Evolutionary conservation across 2,888 invertebrate genomes (phyloP).

Genomic region (Phengaris alcon): DNA sequence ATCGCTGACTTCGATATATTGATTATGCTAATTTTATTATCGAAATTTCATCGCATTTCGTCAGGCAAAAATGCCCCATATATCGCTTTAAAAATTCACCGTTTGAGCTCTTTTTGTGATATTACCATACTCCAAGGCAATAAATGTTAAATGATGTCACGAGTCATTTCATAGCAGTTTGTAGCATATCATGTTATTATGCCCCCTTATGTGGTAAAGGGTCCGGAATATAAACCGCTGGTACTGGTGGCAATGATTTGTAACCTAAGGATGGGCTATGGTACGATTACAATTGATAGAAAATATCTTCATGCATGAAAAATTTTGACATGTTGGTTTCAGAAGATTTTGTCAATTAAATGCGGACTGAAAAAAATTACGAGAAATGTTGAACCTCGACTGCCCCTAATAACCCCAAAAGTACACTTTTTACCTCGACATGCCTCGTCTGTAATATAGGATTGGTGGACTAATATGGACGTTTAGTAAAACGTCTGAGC

Average conservation of each 20-base stretch:
- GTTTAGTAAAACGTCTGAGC: too few species aligned
- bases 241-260: not conserved
- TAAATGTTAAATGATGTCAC: slow-evolving; percentile 22
- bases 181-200: slow-evolving; percentile 5
- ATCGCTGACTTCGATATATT: slow-evolving; percentile 62
- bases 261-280: too few species aligned
- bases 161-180: slow-evolving; percentile 15
- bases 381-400: too few species aligned
- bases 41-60: slow-evolving; percentile 21
- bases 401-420: too few species aligned
- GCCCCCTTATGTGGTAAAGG: not conserved
- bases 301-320: too few species aligned
- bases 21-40: slow-evolving; percentile 51
- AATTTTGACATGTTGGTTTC: too few species aligned
- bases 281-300: too few species aligned
- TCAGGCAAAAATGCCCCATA: not conserved
- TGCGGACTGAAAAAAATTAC: too few species aligned
- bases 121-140: slow-evolving; percentile 16
- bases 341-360: too few species aligned
- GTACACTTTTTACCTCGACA: too few species aligned
- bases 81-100: not conserved
- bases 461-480: too few species aligned
- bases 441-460: too few species aligned
- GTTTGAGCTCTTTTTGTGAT: not conserved
- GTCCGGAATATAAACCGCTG: not conserved